A percentile compares a stretch with the other conserved stretches of the same genome.
These are phyloP conservation scores for Plebejus argus DNA, from an alignment of 2,888 invertebrate genomes.

Conservation along the genomic window DNA sequence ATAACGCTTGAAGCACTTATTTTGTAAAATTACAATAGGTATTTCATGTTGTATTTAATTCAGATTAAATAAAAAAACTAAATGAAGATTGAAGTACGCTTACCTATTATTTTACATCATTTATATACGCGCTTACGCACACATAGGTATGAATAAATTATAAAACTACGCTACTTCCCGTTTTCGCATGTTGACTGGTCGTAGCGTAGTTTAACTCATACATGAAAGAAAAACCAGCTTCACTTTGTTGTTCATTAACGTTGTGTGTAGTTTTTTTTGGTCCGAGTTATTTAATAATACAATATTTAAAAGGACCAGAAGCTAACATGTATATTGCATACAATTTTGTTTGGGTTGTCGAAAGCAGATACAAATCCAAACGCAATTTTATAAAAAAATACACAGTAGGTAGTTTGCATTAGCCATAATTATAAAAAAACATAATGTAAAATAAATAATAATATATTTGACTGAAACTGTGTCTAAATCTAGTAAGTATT, in stretches of 20 bases:
- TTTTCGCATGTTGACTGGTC: background rate
- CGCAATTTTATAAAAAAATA: background rate
- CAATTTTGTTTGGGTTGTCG: background rate
- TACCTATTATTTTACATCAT: no score
- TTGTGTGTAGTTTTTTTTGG: background rate
- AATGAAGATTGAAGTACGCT: no score
- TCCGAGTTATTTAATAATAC: background rate
- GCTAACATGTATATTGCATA: background rate
- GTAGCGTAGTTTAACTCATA: background rate
- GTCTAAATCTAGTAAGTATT: conserved; percentile 8
- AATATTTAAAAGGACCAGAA: background rate
- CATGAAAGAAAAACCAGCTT: no score
- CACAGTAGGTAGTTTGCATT: background rate
- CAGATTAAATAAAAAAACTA: background rate
- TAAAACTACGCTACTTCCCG: background rate
- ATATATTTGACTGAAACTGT: background rate
- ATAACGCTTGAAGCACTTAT: background rate
- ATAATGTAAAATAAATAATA: background rate
- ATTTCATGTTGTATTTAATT: background rate
- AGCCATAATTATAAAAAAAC: background rate
- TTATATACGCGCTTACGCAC: background rate
- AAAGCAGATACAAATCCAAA: background rate
- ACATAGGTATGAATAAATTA: background rate
- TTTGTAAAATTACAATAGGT: background rate
- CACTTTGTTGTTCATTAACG: no score